A percentile compares a stretch with the other conserved stretches of the same genome.
These are phyloP conservation scores for Hemicrepidius hirtus DNA, from an alignment of 2,888 invertebrate genomes.

Conservation along the genomic window DNA sequence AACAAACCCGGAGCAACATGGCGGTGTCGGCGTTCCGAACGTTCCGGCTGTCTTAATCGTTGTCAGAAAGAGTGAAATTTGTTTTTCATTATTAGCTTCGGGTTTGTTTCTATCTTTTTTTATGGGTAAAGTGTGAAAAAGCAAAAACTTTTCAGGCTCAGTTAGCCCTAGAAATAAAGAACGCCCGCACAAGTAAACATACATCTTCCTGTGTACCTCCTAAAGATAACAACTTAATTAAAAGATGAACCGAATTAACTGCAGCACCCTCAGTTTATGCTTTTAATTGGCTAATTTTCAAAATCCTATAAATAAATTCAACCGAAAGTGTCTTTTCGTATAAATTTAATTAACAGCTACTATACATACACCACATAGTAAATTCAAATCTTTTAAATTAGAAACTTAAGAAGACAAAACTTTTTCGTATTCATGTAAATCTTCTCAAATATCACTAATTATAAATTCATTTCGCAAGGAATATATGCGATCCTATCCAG, in stretches of 20 bases:
- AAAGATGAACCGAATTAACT: conserved; percentile 30
- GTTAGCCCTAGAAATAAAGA: conserved; percentile 8
- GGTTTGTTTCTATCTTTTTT: conserved; percentile 28
- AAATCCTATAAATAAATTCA: conserved; percentile 21
- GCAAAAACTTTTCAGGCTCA: background rate
- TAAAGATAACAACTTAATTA: conserved; percentile 34
- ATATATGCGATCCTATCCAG: too few species aligned
- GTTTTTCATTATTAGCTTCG: conserved; percentile 54
- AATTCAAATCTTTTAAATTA: background rate
- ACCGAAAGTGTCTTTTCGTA: background rate
- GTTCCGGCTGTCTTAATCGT: conserved; percentile 53
- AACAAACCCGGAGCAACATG: conserved; percentile 59
- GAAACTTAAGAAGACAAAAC: background rate
- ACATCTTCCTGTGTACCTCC: conserved; percentile 19
- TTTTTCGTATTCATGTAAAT: too few species aligned
- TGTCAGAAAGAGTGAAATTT: conserved; percentile 56
- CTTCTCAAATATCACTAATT: too few species aligned
- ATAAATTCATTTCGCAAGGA: too few species aligned
- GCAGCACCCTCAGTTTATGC: conserved; percentile 18
- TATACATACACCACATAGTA: background rate
- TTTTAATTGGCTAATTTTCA: conserved; percentile 27
- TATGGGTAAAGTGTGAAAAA: conserved; percentile 5
- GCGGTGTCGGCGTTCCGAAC: conserved; percentile 50
- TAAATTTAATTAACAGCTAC: conserved; percentile 32
- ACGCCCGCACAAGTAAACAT: conserved; percentile 4